phyloP scores from a whole-genome alignment of 2,797 vertebrate genomes.

The Chloroceryle amazona region DNA sequence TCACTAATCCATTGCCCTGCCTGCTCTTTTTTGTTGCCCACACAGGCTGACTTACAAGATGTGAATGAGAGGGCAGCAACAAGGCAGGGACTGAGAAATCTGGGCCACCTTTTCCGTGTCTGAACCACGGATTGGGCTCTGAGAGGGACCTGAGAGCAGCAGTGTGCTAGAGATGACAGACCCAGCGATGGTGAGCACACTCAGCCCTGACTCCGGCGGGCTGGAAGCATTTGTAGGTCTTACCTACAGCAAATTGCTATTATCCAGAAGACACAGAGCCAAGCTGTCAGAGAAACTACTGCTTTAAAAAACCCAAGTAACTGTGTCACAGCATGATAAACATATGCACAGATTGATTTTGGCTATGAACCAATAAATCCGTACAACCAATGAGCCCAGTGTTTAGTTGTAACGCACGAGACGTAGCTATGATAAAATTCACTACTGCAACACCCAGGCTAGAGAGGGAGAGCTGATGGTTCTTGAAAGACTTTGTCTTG shows the following conservation, averaged over 20 bases:
- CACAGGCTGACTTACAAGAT: not conserved
- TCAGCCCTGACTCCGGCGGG: rapidly evolving
- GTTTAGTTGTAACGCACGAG: not conserved
- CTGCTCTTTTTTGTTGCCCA: not conserved
- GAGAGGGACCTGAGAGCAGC: not conserved
- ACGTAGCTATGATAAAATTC: not conserved
- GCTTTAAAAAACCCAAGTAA: constrained; percentile 21
- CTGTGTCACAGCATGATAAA: constrained; percentile 41
- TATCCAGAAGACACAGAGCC: not conserved
- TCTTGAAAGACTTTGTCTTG: not conserved
- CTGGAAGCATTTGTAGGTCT: not conserved
- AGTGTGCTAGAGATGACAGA: not conserved
- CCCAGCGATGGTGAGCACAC: rapidly evolving
- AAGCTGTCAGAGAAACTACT: constrained; percentile 43
- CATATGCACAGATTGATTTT: constrained; percentile 54
- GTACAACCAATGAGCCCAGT: not conserved
- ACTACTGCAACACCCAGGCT: not conserved
- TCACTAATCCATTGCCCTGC: not conserved
- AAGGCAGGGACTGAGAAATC: not conserved
- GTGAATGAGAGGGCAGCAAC: not conserved
- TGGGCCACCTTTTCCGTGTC: not conserved
- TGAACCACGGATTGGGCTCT: not conserved
- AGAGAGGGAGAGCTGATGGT: not conserved
- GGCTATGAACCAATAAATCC: constrained; percentile 12
- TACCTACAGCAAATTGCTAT: not conserved